Percentiles rank a stretch among this genome's conserved stretches.
phyloP scores from a whole-genome alignment of 2,888 invertebrate species.

The Volucella zonaria region DNA sequence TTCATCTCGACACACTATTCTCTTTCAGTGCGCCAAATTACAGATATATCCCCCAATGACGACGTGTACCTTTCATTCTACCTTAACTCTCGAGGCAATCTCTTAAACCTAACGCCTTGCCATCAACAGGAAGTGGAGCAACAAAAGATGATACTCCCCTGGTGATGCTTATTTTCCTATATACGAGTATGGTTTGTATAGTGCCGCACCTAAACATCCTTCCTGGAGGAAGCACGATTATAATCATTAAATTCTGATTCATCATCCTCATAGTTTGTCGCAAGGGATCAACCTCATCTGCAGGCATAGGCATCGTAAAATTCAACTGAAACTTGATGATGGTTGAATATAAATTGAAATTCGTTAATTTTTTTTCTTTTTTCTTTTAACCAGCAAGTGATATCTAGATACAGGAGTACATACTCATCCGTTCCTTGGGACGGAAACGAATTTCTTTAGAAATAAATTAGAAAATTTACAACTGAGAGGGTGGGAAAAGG shows the following conservation, averaged over 20 bases:
- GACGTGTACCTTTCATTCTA: constrained; percentile 6
- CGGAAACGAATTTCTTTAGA: constrained; percentile 2
- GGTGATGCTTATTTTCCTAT: neutral
- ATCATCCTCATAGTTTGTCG: constrained; percentile 41
- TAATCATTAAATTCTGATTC: constrained; percentile 45
- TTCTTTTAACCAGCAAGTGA: neutral
- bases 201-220: neutral
- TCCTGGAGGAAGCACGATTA: constrained; percentile 43
- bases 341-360: constrained; percentile 61
- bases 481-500: constrained; percentile 2
- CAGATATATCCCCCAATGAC: neutral
- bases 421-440: neutral
- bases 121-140: neutral
- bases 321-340: constrained; percentile 42
- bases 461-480: constrained; percentile 45
- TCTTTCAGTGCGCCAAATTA: constrained; percentile 25
- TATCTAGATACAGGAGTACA: constrained; percentile 12
- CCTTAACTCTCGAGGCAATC: neutral
- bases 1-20: constrained; percentile 20
- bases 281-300: neutral
- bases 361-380: constrained; percentile 28
- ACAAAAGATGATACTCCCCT: neutral
- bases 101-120: constrained; percentile 11
- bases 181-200: constrained; percentile 12
- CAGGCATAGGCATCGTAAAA: neutral